These are phyloP conservation scores for Piliocolobus tephrosceles DNA, from an alignment of 2,113 vertebrate species.

Conservation along the genomic window DNA sequence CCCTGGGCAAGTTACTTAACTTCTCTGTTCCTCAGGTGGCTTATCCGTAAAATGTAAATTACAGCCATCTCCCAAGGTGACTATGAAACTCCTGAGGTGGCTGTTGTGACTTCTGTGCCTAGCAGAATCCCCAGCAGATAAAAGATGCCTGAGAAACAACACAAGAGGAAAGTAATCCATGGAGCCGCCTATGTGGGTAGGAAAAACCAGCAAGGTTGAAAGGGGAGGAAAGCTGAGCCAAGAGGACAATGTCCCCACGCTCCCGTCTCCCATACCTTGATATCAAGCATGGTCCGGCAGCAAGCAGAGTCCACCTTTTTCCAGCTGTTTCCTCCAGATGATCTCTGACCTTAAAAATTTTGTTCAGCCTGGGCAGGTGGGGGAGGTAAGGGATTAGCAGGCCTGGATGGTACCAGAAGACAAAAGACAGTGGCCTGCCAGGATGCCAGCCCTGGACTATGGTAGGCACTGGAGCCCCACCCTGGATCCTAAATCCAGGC, in stretches of 20 bases:
- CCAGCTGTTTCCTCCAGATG: background rate
- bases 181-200: rapidly evolving
- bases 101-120: background rate
- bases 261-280: background rate
- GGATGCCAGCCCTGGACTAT: background rate
- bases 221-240: background rate
- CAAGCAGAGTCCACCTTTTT: background rate
- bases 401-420: background rate
- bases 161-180: background rate
- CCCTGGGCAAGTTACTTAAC: background rate
- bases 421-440: background rate
- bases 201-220: background rate
- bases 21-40: background rate
- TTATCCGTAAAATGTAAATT: background rate
- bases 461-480: background rate
- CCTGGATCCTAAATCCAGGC: background rate
- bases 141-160: background rate
- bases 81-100: background rate
- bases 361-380: background rate
- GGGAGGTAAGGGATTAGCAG: background rate
- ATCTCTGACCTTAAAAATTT: background rate
- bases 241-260: too few relatives aligned
- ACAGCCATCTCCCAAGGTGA: background rate
- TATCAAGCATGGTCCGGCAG: background rate
- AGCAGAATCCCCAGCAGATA: background rate